Percentiles rank a stretch among this genome's conserved stretches.
These are phyloP conservation scores for Sthenelais limicola DNA, from an alignment of 2,888 invertebrate species.

Conservation along the genomic window DNA sequence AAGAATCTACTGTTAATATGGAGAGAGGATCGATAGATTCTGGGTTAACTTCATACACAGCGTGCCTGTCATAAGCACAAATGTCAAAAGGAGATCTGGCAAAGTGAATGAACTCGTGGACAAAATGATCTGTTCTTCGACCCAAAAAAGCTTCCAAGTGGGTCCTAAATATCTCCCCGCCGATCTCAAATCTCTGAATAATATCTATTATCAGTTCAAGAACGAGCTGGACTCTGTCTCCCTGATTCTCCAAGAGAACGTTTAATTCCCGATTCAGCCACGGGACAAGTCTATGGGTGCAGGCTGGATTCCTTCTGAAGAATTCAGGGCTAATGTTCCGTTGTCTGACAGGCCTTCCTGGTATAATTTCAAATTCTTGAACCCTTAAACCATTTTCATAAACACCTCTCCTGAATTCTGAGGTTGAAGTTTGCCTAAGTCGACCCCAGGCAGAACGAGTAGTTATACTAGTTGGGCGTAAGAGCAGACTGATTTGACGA, in stretches of 20 bases:
- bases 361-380: constrained; percentile 80
- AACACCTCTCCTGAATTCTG: constrained; percentile 78
- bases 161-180: constrained; percentile 79
- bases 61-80: constrained; percentile 77
- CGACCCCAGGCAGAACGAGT: constrained; percentile 44
- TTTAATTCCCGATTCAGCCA: constrained; percentile 91
- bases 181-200: constrained; percentile 73
- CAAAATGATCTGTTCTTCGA: constrained; percentile 85
- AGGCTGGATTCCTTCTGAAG: constrained; percentile 79
- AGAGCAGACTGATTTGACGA: constrained; percentile 51
- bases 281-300: constrained; percentile 86
- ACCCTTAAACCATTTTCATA: constrained; percentile 86
- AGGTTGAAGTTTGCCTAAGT: constrained; percentile 62
- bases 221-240: constrained; percentile 75
- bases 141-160: constrained; percentile 81
- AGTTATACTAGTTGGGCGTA: constrained; percentile 50
- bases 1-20: constrained; percentile 17
- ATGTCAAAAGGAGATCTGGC: constrained; percentile 90
- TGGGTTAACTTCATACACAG: constrained; percentile 61
- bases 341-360: constrained; percentile 46
- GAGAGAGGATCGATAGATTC: not conserved
- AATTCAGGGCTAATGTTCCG: constrained; percentile 66
- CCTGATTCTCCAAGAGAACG: constrained; percentile 77
- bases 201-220: constrained; percentile 80
- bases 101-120: constrained; percentile 90